These are phyloP conservation scores for Charaxes varanes DNA, from an alignment of 1,140 invertebrate genomes.

Conservation along the genomic window DNA sequence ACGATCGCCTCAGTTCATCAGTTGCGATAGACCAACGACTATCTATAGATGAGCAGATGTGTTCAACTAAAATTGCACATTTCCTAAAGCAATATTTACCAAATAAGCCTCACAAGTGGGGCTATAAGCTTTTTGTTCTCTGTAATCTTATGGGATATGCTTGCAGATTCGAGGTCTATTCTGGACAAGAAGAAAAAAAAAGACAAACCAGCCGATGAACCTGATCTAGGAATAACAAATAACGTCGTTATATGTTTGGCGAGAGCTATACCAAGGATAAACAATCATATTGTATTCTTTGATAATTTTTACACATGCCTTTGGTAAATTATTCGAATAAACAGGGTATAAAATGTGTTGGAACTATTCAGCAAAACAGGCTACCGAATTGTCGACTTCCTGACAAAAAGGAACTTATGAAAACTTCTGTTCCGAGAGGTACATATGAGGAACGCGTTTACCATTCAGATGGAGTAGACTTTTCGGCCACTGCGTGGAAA, in stretches of 20 bases:
- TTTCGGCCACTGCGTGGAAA: slow-evolving; percentile 29
- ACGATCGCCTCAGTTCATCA: slow-evolving; percentile 31
- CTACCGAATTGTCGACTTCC: slow-evolving; percentile 19
- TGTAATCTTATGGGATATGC: slow-evolving; percentile 32
- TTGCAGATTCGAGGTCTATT: slow-evolving; percentile 32
- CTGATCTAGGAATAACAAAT: too few species aligned
- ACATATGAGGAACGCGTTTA: slow-evolving; percentile 27
- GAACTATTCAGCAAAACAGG: slow-evolving; percentile 35
- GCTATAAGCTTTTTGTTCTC: slow-evolving; percentile 44
- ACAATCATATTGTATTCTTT: slow-evolving; percentile 35
- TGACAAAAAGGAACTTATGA: slow-evolving; percentile 23
- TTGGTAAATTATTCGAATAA: slow-evolving; percentile 31
- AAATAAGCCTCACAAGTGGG: slow-evolving; percentile 45
- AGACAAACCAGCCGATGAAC: slow-evolving; percentile 29
- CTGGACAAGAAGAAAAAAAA: slow-evolving; percentile 29
- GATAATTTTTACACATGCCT: slow-evolving; percentile 39
- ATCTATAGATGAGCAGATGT: too few species aligned
- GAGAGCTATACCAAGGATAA: slow-evolving; percentile 26
- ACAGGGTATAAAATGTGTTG: slow-evolving; percentile 31
- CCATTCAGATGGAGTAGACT: slow-evolving; percentile 26
- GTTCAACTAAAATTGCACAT: too few species aligned
- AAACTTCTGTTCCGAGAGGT: slow-evolving; percentile 26
- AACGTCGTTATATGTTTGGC: slow-evolving; percentile 24
- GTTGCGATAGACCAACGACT: slow-evolving; percentile 34
- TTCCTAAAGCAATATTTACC: slow-evolving; percentile 36